Evolutionary conservation across 2,113 vertebrate genomes (phyloP).

Genomic region (Oryzias melastigma): DNA sequence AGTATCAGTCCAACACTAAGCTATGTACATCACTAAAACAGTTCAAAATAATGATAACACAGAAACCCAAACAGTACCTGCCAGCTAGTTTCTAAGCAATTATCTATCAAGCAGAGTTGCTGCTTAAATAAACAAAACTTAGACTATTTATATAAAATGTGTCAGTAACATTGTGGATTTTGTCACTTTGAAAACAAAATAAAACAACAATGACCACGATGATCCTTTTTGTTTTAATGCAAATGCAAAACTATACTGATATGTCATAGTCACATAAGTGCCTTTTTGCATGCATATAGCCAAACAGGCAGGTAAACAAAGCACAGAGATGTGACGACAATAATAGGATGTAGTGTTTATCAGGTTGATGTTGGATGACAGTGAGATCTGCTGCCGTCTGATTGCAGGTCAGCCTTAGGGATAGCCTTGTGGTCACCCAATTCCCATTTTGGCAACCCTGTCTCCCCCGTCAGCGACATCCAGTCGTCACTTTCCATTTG

Average conservation of each 20-base stretch:
- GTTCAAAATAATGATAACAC: too few species aligned
- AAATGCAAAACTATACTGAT: not conserved
- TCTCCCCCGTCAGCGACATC: slow-evolving; percentile 40
- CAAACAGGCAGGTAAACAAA: slow-evolving; percentile 28
- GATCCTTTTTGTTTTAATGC: too few species aligned
- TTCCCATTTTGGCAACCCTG: slow-evolving; percentile 45
- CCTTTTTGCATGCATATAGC: not conserved
- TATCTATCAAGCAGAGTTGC: too few species aligned
- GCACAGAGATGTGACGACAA: slow-evolving; percentile 20
- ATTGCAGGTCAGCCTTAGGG: slow-evolving; percentile 51
- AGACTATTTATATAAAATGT: too few species aligned
- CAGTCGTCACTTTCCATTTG: slow-evolving; percentile 70
- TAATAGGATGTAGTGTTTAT: slow-evolving; percentile 37
- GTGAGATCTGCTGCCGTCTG: slow-evolving; percentile 34
- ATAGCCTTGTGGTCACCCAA: slow-evolving; percentile 38
- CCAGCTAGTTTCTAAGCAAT: too few species aligned
- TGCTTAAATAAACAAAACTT: too few species aligned
- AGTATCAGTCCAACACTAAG: too few species aligned
- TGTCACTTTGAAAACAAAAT: too few species aligned
- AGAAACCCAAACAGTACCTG: too few species aligned
- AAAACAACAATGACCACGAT: too few species aligned
- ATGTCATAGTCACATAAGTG: not conserved
- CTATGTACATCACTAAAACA: too few species aligned
- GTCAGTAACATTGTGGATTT: too few species aligned
- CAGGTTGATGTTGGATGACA: slow-evolving; percentile 50